Evolutionary conservation across 2,797 vertebrate species (phyloP).

Genomic region (Setipinna tenuifilis): DNA sequence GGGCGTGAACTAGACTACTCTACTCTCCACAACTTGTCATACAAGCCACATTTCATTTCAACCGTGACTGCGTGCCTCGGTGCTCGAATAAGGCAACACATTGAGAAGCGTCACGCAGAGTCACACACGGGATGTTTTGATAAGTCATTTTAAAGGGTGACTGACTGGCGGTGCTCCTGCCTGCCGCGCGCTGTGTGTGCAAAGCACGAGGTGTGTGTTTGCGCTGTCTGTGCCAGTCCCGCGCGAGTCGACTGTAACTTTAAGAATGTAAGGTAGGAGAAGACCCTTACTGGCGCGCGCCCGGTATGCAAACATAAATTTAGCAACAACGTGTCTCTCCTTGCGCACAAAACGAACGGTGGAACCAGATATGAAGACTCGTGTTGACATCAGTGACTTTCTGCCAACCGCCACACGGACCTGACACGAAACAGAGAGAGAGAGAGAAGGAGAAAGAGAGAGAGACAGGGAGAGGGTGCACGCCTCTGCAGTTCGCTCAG

Average conservation of each 20-base stretch:
- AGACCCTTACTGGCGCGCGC: conserved; percentile 71
- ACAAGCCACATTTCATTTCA: background rate
- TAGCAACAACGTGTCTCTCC: conserved; percentile 77
- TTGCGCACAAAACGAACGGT: conserved; percentile 72
- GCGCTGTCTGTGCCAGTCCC: background rate
- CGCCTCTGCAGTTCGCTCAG: conserved; percentile 42
- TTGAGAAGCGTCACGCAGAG: background rate
- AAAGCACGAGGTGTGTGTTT: background rate
- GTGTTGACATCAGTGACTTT: conserved; percentile 61
- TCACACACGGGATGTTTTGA: background rate
- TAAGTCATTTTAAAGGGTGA: background rate
- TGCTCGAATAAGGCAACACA: background rate
- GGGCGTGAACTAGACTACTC: background rate
- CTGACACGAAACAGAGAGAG: conserved; percentile 40
- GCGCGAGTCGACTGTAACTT: conserved; percentile 70
- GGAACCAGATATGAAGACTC: conserved; percentile 65
- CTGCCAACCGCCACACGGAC: conserved; percentile 56
- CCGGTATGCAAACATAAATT: conserved; percentile 80
- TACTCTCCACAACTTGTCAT: background rate
- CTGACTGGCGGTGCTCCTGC: background rate
- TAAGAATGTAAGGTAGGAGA: conserved; percentile 81
- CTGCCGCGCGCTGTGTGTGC: too few species aligned
- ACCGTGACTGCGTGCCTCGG: background rate
- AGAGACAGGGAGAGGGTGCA: conserved; percentile 38
- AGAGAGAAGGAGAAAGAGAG: background rate